Evolutionary conservation across 2,888 invertebrate genomes (phyloP).

Genomic region (Lasioglossum zephyrum): DNA sequence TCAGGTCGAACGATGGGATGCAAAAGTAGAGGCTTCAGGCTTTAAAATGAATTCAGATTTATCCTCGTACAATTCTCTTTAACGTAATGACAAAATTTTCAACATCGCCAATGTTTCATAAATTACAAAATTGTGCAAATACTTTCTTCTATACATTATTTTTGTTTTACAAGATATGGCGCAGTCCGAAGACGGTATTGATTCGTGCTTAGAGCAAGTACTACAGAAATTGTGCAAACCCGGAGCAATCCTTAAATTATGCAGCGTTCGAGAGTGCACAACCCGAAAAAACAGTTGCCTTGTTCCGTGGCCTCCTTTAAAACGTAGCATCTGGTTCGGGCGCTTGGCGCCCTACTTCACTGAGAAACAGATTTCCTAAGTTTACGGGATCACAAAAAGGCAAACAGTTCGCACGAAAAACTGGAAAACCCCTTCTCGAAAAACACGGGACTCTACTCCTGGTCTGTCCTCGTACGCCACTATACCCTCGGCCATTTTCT

Average conservation of each 20-base stretch:
- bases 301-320: background rate
- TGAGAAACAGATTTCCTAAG: slow-evolving; percentile 19
- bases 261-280: slow-evolving; percentile 12
- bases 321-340: background rate
- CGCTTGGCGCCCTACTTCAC: slow-evolving; percentile 13
- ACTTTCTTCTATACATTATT: background rate
- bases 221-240: slow-evolving; percentile 3
- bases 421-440: background rate
- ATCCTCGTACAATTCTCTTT: too few relatives aligned
- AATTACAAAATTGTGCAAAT: background rate
- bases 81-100: too few relatives aligned
- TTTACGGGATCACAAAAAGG: background rate
- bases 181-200: background rate
- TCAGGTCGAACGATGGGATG: too few relatives aligned
- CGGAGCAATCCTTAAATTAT: slow-evolving; percentile 11
- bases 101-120: too few relatives aligned
- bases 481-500: background rate
- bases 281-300: slow-evolving; percentile 1
- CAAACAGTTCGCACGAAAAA: slow-evolving; percentile 1
- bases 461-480: background rate
- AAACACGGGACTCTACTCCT: slow-evolving; percentile 2
- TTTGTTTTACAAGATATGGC: background rate
- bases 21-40: too few relatives aligned
- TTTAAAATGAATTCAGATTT: too few relatives aligned
- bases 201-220: background rate